Evolutionary conservation across 1,140 invertebrate species (phyloP), one percentile per base, ranked within the genome.

Genomic region (Bradysia coprophila): DNA sequence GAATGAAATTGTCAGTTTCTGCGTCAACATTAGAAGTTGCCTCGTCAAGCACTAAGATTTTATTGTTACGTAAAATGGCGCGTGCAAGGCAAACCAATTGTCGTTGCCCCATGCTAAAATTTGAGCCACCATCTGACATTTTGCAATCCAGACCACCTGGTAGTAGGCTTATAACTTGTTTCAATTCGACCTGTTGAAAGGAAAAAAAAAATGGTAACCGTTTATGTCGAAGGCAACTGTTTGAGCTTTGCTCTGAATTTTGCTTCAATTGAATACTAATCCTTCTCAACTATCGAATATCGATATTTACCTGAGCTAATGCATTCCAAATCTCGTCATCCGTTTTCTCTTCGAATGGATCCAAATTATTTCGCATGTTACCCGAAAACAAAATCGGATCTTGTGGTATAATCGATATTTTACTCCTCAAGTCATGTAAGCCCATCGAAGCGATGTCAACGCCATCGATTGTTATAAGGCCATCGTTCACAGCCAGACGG

Each of bases 31-130:
- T 71, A 10, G 72, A 69, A 19, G 72, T 75, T 3, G 72, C 71
- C 51, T 75, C 72, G 51, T 75, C 72, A 42, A 76, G 52, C 18
- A 76, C 59, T 11, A 76, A 51, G 23, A 76, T 65, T 48, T 68
- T 67, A 42, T 70, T 67, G 45, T 68, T 67, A 21, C 64, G 51
- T 5, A 74, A 56, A 13, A 75, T 49, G 10, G 71, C 69, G 44
- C 69, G 50, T 11, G 66, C 69, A 28, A 74, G 51, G 50, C 72
- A 73, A 5, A 75, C 49, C 18, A 76, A 48, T 49, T 74, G 71
- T 32, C 65, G 61, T 60, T 85, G 79, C 0, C 81, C 81, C 6
- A 78, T 66, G 49, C 76, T 81, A 49, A 82, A 73, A 59, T 78
- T 81, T 1, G 61, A 56, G 5, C 74, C 76, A 34, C 69, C 67